Evolutionary conservation across 2,113 vertebrate species (phyloP), one percentile per base, ranked within the genome.

Genomic region (Machaerirhynchus nigripectus): DNA sequence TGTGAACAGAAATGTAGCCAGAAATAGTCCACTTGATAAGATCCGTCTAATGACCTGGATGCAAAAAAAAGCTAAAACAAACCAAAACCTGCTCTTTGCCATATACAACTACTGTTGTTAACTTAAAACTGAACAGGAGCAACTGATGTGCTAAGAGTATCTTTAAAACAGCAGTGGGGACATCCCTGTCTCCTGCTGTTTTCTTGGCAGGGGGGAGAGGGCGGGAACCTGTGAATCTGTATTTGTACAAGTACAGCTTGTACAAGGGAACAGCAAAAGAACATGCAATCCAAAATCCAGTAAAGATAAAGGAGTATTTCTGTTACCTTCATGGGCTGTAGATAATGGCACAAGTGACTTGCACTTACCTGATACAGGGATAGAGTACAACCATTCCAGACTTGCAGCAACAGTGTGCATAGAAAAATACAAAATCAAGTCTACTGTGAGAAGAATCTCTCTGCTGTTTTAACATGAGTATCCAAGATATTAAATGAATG

Each of bases 151-250:
- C 24, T 15, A 65, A 40, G 15, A 55, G 26, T 42, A 59, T 44
- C 50, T 84, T 57, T 68, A 52, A 86, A 65, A 23, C 8, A 73
- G 40, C 14, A 49, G 31, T 19, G 27, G 19, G 22, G 17, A 77
- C 31, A 35, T 14, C 7, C 8, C 10, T 39, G 19, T 60, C 16
- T 55, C 11, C 61, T 57, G 37, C 11, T 50, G 7, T 35, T 93
- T 68, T 49, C n/a, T 35, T 57, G 12, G 9, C 1, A 2, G 4
- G 2, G 4, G 8, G 8, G 35, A 33, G 6, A 5, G 11, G 11
- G 13, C 8, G 6, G 17, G 3, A 37, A 53, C 4, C 3, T 3
- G 17, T 56, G 18, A 61, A 49, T 75, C 16, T 71, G 8, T 53
- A 64, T 19, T 12, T 75, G 47, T 40, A 11, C 24, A 63, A 35